phyloP scores from a whole-genome alignment of 35 echinoderm and acorn worm genomes.

The Holothuria glaberrima region DNA sequence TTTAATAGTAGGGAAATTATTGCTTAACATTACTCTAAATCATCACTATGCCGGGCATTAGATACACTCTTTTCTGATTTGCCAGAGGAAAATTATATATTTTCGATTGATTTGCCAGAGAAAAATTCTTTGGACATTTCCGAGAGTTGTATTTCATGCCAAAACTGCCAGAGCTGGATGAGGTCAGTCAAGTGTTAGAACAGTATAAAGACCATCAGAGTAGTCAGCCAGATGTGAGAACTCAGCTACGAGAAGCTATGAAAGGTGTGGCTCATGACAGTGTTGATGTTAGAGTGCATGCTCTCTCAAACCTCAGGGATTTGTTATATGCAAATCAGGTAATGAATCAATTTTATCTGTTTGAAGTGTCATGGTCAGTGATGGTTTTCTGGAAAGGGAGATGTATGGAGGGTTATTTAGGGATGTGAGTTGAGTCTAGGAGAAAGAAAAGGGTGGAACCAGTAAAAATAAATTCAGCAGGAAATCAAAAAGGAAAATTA shows the following conservation, averaged over 20 bases:
- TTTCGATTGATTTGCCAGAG: conserved; percentile 49
- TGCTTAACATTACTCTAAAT: too few species aligned
- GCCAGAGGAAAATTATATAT: too few species aligned
- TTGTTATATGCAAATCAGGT: conserved; percentile 88
- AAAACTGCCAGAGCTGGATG: conserved; percentile 73
- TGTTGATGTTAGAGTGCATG: conserved; percentile 93
- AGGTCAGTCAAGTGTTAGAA: conserved; percentile 80
- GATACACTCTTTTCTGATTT: too few species aligned
- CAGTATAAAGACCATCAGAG: conserved; percentile 80
- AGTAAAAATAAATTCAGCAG: not conserved
- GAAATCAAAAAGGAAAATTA: not conserved
- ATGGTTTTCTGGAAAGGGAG: too few species aligned
- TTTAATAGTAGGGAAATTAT: too few species aligned
- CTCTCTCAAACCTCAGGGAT: conserved; percentile 87
- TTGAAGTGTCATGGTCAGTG: not conserved
- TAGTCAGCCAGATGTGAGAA: conserved; percentile 81
- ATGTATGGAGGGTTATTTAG: too few species aligned
- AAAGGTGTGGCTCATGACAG: conserved; percentile 93
- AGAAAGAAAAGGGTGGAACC: too few species aligned
- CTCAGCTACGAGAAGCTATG: conserved; percentile 80
- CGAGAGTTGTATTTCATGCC: conserved; percentile 98
- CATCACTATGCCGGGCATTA: too few species aligned
- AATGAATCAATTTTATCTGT: not conserved
- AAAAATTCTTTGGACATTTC: conserved; percentile 76
- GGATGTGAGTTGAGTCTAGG: too few species aligned